These are phyloP conservation scores for Tachyglossus aculeatus DNA, from an alignment of 2,797 vertebrate genomes.

Conservation along the genomic window DNA sequence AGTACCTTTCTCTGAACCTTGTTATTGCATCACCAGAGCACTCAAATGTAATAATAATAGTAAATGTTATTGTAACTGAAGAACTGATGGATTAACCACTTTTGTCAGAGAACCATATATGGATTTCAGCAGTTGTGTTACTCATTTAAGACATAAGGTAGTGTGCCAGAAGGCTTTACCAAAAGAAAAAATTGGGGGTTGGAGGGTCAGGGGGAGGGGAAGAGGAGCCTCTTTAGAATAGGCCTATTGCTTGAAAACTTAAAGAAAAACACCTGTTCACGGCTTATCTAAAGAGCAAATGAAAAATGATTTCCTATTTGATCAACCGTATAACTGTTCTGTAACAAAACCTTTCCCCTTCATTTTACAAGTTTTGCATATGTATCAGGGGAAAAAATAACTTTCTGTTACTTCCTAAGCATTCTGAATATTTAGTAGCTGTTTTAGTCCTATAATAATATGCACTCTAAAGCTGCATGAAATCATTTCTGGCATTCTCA, in stretches of 20 bases:
- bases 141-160: conserved; percentile 1
- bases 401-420: too few species aligned
- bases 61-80: conserved; percentile 46
- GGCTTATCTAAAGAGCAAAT: conserved; percentile 33
- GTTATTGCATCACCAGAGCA: conserved; percentile 31
- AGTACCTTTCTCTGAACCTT: conserved; percentile 23
- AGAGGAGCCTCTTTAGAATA: conserved; percentile 5
- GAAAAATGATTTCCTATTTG: too few species aligned
- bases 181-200: conserved; percentile 8
- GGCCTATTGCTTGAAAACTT: conserved; percentile 13
- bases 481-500: too few species aligned
- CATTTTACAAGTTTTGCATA: too few species aligned
- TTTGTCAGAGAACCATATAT: conserved; percentile 31
- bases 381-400: too few species aligned
- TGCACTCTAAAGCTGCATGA: too few species aligned
- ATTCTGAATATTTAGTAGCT: too few species aligned
- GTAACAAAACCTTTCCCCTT: too few species aligned
- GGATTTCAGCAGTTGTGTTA: conserved; percentile 3
- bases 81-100: conserved; percentile 29
- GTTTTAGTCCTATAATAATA: too few species aligned
- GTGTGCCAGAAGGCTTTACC: not conserved
- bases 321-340: too few species aligned
- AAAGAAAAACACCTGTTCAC: conserved; percentile 6
- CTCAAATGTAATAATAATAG: conserved; percentile 26
- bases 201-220: too few species aligned